phyloP scores from a whole-genome alignment of 2,888 invertebrate species.

The Apoda limacodes region DNA sequence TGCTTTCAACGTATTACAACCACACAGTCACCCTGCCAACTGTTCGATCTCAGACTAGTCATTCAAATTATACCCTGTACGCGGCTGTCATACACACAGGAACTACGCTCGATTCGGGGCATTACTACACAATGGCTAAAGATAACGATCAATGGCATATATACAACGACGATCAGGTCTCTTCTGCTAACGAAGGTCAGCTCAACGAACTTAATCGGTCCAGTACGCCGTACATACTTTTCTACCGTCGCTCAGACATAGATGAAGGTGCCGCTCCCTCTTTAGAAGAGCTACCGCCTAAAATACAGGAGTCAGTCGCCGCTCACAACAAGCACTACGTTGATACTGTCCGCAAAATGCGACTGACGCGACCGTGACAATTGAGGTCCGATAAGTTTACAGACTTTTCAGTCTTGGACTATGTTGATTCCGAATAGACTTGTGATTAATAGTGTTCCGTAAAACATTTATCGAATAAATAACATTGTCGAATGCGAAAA shows the following conservation, averaged over 20 bases:
- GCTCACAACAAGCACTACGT: slow-evolving; percentile 47
- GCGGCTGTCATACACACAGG: slow-evolving; percentile 90
- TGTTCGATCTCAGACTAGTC: slow-evolving; percentile 37
- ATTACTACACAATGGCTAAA: slow-evolving; percentile 86
- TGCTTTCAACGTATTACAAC: slow-evolving; percentile 75
- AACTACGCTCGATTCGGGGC: slow-evolving; percentile 85
- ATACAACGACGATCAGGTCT: slow-evolving; percentile 84
- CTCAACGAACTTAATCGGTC: slow-evolving; percentile 74
- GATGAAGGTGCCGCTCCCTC: slow-evolving; percentile 38
- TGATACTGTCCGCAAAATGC: slow-evolving; percentile 33
- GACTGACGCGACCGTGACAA: slow-evolving; percentile 38
- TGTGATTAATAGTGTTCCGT: not conserved
- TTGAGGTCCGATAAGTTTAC: slow-evolving; percentile 36
- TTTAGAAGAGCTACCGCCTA: slow-evolving; percentile 39
- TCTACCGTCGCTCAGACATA: slow-evolving; percentile 72
- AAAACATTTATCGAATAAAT: no score
- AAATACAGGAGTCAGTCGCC: slow-evolving; percentile 35
- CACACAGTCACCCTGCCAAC: slow-evolving; percentile 63
- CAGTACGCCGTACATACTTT: slow-evolving; percentile 86
- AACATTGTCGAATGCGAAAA: no score
- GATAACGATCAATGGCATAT: slow-evolving; percentile 80
- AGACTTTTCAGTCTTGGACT: slow-evolving; percentile 36
- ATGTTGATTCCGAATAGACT: slow-evolving; percentile 21
- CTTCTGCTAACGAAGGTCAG: slow-evolving; percentile 68
- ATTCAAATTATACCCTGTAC: slow-evolving; percentile 75